Evolutionary conservation across 2,888 invertebrate genomes (phyloP).

Genomic region (Perdita meconis): DNA sequence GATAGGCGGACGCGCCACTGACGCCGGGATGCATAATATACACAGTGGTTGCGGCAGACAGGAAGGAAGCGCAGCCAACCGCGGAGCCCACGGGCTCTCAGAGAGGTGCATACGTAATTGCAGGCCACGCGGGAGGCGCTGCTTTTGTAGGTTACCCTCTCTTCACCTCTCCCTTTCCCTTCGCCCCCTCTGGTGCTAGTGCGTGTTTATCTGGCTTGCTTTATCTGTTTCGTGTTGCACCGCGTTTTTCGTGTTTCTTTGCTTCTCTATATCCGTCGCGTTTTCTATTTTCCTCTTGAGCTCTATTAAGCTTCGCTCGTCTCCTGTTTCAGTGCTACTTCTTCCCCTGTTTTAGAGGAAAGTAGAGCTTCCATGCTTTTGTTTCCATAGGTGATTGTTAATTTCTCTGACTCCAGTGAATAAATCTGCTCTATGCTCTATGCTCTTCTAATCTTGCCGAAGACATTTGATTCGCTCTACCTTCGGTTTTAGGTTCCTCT

Average conservation of each 20-base stretch:
- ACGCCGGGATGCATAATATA: slow-evolving; percentile 68
- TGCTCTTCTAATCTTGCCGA: too few relatives aligned
- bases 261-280: neutral
- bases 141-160: slow-evolving; percentile 67
- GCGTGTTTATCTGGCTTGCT: slow-evolving; percentile 32
- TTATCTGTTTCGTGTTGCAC: slow-evolving; percentile 25
- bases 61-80: slow-evolving; percentile 84
- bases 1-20: slow-evolving; percentile 63
- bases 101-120: slow-evolving; percentile 83
- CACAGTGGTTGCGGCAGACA: slow-evolving; percentile 81
- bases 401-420: too few relatives aligned
- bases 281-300: slow-evolving; percentile 18
- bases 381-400: too few relatives aligned
- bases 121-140: slow-evolving; percentile 77
- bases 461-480: too few relatives aligned
- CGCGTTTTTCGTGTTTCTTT: slow-evolving; percentile 12
- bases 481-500: too few relatives aligned
- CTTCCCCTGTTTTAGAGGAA: slow-evolving; percentile 6
- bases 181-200: neutral
- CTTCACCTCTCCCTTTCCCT: neutral
- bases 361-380: too few relatives aligned
- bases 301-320: neutral
- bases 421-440: too few relatives aligned
- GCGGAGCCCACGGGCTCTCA: slow-evolving; percentile 80
- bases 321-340: neutral